Evolutionary conservation across 2,888 invertebrate genomes (phyloP), one percentile per base, ranked within the genome.

Genomic region (Lithodes maja): DNA sequence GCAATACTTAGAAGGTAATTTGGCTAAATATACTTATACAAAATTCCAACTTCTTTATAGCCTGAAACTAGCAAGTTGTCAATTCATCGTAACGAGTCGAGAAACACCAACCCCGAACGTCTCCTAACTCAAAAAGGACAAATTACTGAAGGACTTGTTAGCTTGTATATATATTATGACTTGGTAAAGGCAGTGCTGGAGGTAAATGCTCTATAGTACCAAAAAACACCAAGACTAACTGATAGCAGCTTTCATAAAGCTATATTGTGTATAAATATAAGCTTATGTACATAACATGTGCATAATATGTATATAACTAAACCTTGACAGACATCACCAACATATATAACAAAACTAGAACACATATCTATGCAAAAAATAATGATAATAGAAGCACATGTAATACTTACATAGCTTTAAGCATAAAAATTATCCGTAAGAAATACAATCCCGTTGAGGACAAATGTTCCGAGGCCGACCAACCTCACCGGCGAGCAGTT

Each of bases 181-280:
- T n/a, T 71, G 71, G 71, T 71, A 71, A 17, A n/a, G 71, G 71
- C 12, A 71, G 71, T 71, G 71, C 71, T 71, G 71, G 71, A 71
- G 71, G 71, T 71, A n/a, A n/a, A 17, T 71, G 12, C 17, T 71
- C 17, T n/a, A n/a, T 12, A 71, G n/a, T 71, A 7, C 7, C 3
- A 71, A 15, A 71, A 71, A 71, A 71, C n/a, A 3, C 12, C 71
- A 71, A n/a, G 17, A 71, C 15, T 5, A 71, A n/a, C 1, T n/a
- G n/a, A 71, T 3, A n/a, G n/a, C 17, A 71, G 71, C 71, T 71
- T 71, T 71, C 71, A 71, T 5, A 71, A 71, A 71, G 71, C 5
- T 71, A 71, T 17, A n/a, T 17, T n/a, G 5, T 71, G 5, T 71
- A 71, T 71, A 71, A 71, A 71, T n/a, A 71, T 71, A n/a, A n/a